These are phyloP conservation scores for Petroica traversi DNA, from an alignment of 2,113 vertebrate species.

Conservation along the genomic window DNA sequence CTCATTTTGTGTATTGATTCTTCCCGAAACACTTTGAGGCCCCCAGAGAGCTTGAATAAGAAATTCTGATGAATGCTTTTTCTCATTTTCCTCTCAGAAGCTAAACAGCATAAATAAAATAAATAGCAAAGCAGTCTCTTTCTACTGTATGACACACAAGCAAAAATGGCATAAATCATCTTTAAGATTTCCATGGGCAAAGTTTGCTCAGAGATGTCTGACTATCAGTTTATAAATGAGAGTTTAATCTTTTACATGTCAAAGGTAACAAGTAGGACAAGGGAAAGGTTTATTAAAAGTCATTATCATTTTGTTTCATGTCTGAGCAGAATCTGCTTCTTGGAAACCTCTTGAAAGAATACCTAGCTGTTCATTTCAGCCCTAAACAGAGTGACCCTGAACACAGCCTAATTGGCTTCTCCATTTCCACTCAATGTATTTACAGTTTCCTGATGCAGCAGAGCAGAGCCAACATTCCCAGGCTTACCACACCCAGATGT, in stretches of 20 bases:
- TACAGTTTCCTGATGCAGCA: background rate
- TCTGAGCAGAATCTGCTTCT: background rate
- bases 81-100: background rate
- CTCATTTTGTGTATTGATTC: background rate
- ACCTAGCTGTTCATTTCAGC: background rate
- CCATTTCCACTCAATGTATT: background rate
- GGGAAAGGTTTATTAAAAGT: background rate
- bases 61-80: background rate
- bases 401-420: background rate
- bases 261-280: background rate
- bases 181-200: background rate
- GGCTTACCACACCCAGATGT: background rate
- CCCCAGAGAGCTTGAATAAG: background rate
- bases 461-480: background rate
- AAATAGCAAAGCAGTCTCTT: background rate
- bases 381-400: background rate
- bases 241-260: background rate
- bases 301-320: background rate
- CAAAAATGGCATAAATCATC: conserved; percentile 20
- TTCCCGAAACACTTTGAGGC: background rate
- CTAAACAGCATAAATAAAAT: conserved; percentile 19
- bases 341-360: background rate
- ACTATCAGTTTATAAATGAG: background rate
- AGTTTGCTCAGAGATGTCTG: background rate
- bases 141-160: background rate